phyloP scores from a whole-genome alignment of 2,888 invertebrate genomes.

The Cephonodes hylas region DNA sequence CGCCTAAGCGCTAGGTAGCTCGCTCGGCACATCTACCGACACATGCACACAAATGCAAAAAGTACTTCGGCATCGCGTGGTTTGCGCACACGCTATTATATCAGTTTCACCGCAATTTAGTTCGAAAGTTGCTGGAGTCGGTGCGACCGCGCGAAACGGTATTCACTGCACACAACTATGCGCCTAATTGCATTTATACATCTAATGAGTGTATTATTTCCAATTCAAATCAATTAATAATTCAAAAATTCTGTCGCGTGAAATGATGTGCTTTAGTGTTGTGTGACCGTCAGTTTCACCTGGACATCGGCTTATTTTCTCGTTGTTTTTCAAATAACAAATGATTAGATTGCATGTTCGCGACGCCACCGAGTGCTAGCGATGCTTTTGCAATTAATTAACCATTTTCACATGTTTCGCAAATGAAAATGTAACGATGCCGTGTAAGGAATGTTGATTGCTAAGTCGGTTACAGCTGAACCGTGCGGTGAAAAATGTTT shows the following conservation, averaged over 20 bases:
- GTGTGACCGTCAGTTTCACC: constrained; percentile 38
- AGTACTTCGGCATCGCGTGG: constrained; percentile 46
- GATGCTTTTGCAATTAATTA: constrained; percentile 30
- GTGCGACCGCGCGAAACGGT: constrained; percentile 68
- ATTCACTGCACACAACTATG: constrained; percentile 59
- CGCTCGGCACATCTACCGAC: not conserved
- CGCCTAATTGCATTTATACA: constrained; percentile 66
- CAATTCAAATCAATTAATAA: constrained; percentile 52
- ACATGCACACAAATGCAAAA: constrained; percentile 11
- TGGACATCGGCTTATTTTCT: constrained; percentile 23
- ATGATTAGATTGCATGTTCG: constrained; percentile 21
- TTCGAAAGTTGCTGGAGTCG: constrained; percentile 59
- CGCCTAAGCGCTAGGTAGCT: not conserved
- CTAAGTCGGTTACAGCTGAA: not conserved
- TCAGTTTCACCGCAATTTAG: constrained; percentile 70
- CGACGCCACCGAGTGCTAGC: constrained; percentile 15
- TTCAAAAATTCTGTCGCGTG: constrained; percentile 53
- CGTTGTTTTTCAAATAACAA: constrained; percentile 30
- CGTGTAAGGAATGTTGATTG: constrained; percentile 19
- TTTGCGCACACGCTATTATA: constrained; percentile 47
- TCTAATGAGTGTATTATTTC: constrained; percentile 61
- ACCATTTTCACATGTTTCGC: constrained; percentile 28
- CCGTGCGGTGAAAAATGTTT: not conserved
- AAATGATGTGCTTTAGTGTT: constrained; percentile 32
- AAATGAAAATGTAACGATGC: constrained; percentile 30